These are phyloP conservation scores for Emmelina monodactyla DNA, from an alignment of 2,888 invertebrate species.

Conservation along the genomic window DNA sequence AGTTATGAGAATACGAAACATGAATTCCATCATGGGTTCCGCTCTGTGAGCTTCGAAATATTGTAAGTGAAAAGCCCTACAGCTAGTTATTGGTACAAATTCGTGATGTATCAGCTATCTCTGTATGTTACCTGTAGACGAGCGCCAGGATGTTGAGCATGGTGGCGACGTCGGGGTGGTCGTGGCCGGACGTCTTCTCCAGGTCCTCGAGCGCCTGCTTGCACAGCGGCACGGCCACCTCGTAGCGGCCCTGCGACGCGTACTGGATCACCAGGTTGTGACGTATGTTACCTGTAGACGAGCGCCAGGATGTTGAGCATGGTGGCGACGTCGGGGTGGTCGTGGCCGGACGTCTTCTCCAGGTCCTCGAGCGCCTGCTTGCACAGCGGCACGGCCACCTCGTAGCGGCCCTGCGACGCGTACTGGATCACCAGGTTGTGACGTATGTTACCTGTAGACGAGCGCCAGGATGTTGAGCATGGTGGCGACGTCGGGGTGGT, in stretches of 20 bases:
- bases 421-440: conserved; percentile 99
- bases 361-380: conserved; percentile 99
- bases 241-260: conserved; percentile 92
- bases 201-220: conserved; percentile 99
- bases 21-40: no score
- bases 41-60: no score
- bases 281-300: conserved; percentile 83
- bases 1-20: no score
- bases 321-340: conserved; percentile 99
- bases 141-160: conserved; percentile 98
- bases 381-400: conserved; percentile 99
- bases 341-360: conserved; percentile 98
- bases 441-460: conserved; percentile 83
- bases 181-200: conserved; percentile 98
- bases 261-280: conserved; percentile 99
- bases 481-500: conserved; percentile 99
- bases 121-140: conserved; percentile 81
- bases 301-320: conserved; percentile 98
- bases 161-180: conserved; percentile 99
- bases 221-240: conserved; percentile 99
- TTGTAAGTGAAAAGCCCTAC: no score
- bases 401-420: conserved; percentile 92
- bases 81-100: no score
- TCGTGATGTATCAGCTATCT: no score
- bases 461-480: conserved; percentile 98